A percentile compares a stretch with the other conserved stretches of the same genome.
These are phyloP conservation scores for Lamellibrachia luymesi DNA, from an alignment of 1,140 invertebrate genomes.

Conservation along the genomic window DNA sequence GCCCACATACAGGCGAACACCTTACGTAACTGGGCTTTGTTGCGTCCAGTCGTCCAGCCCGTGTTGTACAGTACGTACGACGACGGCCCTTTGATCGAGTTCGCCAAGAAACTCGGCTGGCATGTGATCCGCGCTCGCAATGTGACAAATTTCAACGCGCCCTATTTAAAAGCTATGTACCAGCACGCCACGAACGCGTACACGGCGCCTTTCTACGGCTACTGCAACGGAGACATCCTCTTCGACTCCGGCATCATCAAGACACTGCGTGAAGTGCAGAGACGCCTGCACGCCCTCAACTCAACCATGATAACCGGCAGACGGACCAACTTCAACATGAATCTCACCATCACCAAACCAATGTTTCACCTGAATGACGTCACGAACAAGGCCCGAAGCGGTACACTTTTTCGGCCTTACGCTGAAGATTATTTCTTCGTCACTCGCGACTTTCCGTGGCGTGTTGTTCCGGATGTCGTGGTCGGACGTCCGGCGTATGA, in stretches of 20 bases:
- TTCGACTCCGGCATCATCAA: not conserved
- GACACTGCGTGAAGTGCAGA: not conserved
- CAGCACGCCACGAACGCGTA: slow-evolving; percentile 11
- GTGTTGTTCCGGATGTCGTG: slow-evolving; percentile 15
- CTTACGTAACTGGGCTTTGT: slow-evolving; percentile 16
- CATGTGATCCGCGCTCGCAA: slow-evolving; percentile 1
- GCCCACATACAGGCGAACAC: slow-evolving; percentile 10
- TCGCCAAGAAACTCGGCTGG: slow-evolving; percentile 20
- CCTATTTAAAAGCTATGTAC: slow-evolving; percentile 22
- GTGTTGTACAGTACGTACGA: slow-evolving; percentile 11
- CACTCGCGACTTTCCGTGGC: slow-evolving; percentile 19
- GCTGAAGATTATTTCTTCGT: slow-evolving; percentile 27
- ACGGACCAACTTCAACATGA: not conserved
- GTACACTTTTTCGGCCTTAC: not conserved
- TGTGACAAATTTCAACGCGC: slow-evolving; percentile 11
- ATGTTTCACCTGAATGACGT: not conserved
- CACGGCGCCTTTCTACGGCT: slow-evolving; percentile 19
- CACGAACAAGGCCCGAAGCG: not conserved
- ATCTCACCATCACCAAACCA: not conserved
- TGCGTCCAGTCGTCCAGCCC: slow-evolving; percentile 16
- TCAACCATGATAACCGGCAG: slow-evolving; percentile 15
- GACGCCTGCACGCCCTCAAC: not conserved
- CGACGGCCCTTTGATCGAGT: not conserved
- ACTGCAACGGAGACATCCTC: slow-evolving; percentile 22
- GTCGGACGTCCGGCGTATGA: slow-evolving; percentile 23